Base-by-base conservation (phyloP, 2,113 vertebrate species). In the Amphiprion ocellaris region DNA sequence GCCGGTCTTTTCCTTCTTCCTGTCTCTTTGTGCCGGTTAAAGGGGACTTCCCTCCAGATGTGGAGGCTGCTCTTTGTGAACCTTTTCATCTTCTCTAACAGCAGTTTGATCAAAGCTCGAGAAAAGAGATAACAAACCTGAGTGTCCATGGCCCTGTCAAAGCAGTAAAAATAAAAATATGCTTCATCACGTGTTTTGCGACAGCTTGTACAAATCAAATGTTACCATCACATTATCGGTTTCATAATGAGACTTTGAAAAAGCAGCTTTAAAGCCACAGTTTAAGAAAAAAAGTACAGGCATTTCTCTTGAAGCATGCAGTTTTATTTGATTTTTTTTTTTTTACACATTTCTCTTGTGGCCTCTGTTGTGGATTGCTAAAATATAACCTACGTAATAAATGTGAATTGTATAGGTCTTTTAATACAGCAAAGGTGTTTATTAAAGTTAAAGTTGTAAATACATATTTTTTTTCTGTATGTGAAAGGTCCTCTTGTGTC, bases 11-110 rank as follows among this genome's bases (percentile, higher is more conserved):
- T 87, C 71, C 84, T 82, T 46, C 81, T 89, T 93, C 93, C 93
- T 92, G 87, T 85, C 28, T 72, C 74, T 86, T 84, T 92, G 89
- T 82, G 23, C 30, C n/a, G 23, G 73, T 23, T 74, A 69, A 68
- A 72, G 71, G 75, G 84, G 65, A 90, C 77, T 91, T 92, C 89
- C 92, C 89, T 70, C 81, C 88, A 92, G 88, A 92, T 92, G 91
- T 83, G 74, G 69, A 54, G 58, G 70, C 79, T 60, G 53, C 41
- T 63, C 75, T 83, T 52, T 83, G 56, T 58, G 23, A 81, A 59
- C 46, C 67, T 68, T 86, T 84, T 83, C 71, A 85, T 89, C 75
- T 80, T 53, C 58, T 73, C 60, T 11, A 50, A 56, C 74, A 79
- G 39, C 50, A 63, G 11, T 74, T 65, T 88, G 89, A 93, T 93